phyloP scores from a whole-genome alignment of 2,113 vertebrate genomes.

The Centropus unirufus region DNA sequence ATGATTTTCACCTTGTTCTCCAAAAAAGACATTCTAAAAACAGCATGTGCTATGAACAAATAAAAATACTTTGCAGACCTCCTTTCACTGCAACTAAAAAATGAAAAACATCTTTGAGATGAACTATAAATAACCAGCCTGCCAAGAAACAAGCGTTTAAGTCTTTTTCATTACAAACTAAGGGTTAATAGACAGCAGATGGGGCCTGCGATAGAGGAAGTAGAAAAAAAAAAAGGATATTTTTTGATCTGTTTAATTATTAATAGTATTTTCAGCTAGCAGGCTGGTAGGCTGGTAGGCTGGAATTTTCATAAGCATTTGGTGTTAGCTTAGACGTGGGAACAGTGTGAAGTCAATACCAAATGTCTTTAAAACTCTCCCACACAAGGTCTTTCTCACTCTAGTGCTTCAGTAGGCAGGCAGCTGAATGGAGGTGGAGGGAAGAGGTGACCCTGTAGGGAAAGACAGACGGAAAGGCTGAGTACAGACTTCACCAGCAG shows the following conservation, averaged over 20 bases:
- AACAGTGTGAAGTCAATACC: background rate
- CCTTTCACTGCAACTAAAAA: background rate
- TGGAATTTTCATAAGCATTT: background rate
- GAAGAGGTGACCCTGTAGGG: background rate
- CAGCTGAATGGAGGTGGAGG: background rate
- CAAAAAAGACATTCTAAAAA: background rate
- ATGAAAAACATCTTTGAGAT: background rate
- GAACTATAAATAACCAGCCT: background rate
- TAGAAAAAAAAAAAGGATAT: background rate
- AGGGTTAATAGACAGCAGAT: background rate
- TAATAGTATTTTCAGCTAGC: background rate
- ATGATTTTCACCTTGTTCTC: background rate
- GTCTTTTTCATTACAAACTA: background rate
- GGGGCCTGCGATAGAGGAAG: background rate
- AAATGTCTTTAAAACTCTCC: background rate
- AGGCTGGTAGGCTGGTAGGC: background rate
- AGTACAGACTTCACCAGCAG: background rate
- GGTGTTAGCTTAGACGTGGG: background rate
- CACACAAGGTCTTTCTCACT: background rate
- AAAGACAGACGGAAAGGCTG: background rate
- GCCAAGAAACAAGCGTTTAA: background rate
- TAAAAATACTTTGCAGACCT: background rate
- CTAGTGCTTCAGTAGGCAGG: background rate
- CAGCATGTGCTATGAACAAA: background rate
- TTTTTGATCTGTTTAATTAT: conserved; percentile 3